A percentile compares a stretch with the other conserved stretches of the same genome.
Evolutionary conservation across 2,888 invertebrate species (phyloP).

Genomic region (Chymomyza amoena): DNA sequence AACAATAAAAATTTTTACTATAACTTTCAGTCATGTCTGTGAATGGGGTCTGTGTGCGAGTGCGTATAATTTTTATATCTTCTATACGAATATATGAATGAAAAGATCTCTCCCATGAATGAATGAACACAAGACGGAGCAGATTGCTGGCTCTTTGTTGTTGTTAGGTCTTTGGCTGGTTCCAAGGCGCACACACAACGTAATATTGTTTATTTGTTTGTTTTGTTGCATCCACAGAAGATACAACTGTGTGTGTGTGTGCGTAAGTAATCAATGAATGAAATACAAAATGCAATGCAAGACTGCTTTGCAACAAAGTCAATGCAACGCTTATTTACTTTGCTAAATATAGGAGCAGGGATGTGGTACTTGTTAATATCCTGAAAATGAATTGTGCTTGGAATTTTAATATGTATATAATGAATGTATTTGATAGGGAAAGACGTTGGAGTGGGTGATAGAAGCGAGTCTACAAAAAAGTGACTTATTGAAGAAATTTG

Average conservation of each 20-base stretch:
- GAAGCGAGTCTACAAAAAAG: too few relatives aligned
- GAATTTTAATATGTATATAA: too few relatives aligned
- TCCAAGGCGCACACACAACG: neutral
- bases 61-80: neutral
- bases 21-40: constrained; percentile 44
- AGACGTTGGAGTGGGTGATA: too few relatives aligned
- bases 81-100: constrained; percentile 24
- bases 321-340: constrained; percentile 1
- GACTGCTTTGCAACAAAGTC: neutral
- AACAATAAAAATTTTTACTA: constrained; percentile 36
- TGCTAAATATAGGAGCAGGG: too few relatives aligned
- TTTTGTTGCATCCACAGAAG: neutral
- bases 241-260: neutral
- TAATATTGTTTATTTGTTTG: neutral
- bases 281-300: constrained; percentile 13
- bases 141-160: constrained; percentile 27
- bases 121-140: constrained; percentile 31
- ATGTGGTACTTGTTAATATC: too few relatives aligned
- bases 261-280: constrained; percentile 35
- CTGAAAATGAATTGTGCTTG: too few relatives aligned
- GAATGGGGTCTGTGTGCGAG: constrained; percentile 19
- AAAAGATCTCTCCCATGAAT: constrained; percentile 64
- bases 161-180: constrained; percentile 10
- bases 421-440: too few relatives aligned
- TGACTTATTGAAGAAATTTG: too few relatives aligned